These are phyloP conservation scores for Drosophila bipectinata DNA, from an alignment of 1,140 invertebrate genomes.

Conservation along the genomic window DNA sequence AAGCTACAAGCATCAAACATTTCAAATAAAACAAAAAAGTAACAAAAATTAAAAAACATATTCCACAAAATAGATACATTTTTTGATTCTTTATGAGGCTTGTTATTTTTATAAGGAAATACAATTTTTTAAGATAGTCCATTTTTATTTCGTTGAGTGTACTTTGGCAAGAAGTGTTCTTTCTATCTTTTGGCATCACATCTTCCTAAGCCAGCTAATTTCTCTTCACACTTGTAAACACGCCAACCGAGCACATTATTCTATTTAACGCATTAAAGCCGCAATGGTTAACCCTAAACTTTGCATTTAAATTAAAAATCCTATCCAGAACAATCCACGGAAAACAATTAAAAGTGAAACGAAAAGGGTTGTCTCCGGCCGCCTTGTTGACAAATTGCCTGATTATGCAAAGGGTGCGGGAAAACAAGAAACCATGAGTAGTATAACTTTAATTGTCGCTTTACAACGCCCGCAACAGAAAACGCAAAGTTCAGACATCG, in stretches of 20 bases:
- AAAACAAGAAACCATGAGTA: conserved; percentile 27
- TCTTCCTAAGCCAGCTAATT: conserved; percentile 21
- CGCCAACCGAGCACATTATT: conserved; percentile 41
- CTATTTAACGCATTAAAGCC: conserved; percentile 70
- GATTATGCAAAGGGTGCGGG: conserved; percentile 59
- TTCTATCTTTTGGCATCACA: conserved; percentile 22
- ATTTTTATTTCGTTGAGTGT: background rate
- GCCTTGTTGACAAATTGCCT: conserved; percentile 64
- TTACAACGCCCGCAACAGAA: conserved; percentile 36
- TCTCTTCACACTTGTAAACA: conserved; percentile 59
- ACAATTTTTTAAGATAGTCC: background rate
- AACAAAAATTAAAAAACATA: too few relatives aligned
- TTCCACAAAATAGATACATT: background rate
- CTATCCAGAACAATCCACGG: conserved; percentile 2
- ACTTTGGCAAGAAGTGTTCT: background rate
- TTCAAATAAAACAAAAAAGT: too few relatives aligned
- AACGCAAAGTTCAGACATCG: conserved; percentile 40
- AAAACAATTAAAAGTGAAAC: conserved; percentile 44
- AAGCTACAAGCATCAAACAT: too few relatives aligned
- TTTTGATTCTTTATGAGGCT: background rate
- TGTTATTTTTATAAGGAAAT: background rate
- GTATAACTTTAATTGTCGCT: conserved; percentile 69
- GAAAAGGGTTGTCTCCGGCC: conserved; percentile 50
- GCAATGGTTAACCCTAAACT: conserved; percentile 40
- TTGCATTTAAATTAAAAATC: conserved; percentile 69